Evolutionary conservation across 1,140 invertebrate genomes (phyloP).

Genomic region (Gyrodactylus bullatarudis): DNA sequence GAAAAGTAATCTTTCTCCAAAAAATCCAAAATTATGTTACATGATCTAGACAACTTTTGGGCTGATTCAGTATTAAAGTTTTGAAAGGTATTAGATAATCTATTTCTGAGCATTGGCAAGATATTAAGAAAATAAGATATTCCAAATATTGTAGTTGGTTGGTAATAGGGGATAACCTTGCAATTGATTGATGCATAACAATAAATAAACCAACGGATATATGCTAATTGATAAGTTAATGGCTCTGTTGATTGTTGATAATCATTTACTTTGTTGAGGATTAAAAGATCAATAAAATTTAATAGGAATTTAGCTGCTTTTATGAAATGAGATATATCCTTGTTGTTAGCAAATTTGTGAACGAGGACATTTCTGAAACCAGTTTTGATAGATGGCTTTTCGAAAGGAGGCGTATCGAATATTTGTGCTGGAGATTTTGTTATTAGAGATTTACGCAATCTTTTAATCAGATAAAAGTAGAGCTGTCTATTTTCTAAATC

Average conservation of each 20-base stretch:
- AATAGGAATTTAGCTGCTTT: neutral
- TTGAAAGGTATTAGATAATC: neutral
- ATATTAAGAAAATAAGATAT: neutral
- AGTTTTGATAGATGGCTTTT: neutral
- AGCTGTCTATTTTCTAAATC: constrained; percentile 2
- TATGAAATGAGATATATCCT: neutral
- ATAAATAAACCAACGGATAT: neutral
- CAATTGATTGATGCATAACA: neutral
- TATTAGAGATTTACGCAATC: neutral
- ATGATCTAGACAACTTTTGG: neutral
- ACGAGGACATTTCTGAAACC: neutral
- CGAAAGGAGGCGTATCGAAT: neutral
- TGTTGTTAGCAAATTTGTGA: neutral
- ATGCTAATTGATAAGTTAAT: neutral
- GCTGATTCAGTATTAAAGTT: neutral
- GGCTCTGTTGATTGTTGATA: neutral
- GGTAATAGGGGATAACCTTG: neutral
- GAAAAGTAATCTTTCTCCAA: neutral
- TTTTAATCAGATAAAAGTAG: constrained; percentile 4
- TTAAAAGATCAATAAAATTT: neutral
- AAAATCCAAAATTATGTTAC: neutral
- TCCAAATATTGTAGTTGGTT: neutral
- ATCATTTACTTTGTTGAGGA: neutral
- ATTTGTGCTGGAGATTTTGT: neutral
- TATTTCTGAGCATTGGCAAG: neutral